Conservation (phyloP, 2,113 vertebrate species). For the Prochilodus magdalenae region DNA sequence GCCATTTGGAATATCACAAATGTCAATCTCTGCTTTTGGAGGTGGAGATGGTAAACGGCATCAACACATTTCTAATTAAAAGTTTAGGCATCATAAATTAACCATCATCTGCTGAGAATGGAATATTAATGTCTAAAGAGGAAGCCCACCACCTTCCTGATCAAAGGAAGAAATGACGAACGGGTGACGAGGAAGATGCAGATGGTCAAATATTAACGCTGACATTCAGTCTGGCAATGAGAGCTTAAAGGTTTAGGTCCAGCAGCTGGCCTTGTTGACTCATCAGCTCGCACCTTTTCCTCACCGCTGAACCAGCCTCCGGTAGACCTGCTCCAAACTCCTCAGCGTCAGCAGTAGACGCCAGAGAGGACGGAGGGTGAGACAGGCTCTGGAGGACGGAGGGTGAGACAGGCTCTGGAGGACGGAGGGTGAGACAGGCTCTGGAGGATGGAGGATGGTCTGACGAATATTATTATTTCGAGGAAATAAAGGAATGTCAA, state of each 20-base stretch:
- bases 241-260: not conserved
- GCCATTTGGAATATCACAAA: conserved; percentile 59
- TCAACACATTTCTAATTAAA: conserved; percentile 63
- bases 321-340: no score
- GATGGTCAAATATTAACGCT: not conserved
- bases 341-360: no score
- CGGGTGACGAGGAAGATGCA: not conserved
- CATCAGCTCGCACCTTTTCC: not conserved
- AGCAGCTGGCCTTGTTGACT: not conserved
- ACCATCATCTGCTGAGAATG: conserved; percentile 50
- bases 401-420: no score
- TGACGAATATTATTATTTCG: no score
- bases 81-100: conserved; percentile 61
- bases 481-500: no score
- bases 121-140: conserved; percentile 46
- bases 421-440: no score
- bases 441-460: no score
- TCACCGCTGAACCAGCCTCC: no score
- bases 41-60: conserved; percentile 53
- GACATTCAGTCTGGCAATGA: not conserved
- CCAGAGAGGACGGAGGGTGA: no score
- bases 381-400: no score
- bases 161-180: conserved; percentile 6
- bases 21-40: conserved; percentile 51
- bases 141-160: not conserved